Evolutionary conservation across 2,888 invertebrate species (phyloP), one percentile per base, ranked within the genome.

Genomic region (Exocentrus adspersus): DNA sequence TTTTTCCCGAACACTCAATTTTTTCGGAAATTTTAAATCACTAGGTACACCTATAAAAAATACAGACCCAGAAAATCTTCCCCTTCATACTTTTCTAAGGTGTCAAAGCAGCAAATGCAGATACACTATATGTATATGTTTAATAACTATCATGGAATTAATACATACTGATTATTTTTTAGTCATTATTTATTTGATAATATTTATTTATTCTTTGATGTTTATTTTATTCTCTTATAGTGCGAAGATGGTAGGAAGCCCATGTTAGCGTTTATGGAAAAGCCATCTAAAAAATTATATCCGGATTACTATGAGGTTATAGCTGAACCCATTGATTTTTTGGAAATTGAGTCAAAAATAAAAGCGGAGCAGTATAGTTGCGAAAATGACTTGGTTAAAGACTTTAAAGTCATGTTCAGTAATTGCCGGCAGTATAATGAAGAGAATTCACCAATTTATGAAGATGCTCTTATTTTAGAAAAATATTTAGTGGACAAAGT

Each of bases 381-480:
- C 50, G 84, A 97, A 28, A 94, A 95, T 61, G 96, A 97, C 74
- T 87, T 97, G 71, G 89, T 95, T 0, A 87, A 90, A 0, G 98
- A 98, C 80, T 91, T 91, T 76, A 87, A 92, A 70, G 85, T 97
- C n/a, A 97, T 99, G 97, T 98, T 99, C 83, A 89, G 91, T 62
- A 99, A 99, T 84, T 98, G 98, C 77, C 92, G 97, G 0, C 93
- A 94, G 72, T 99, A 95, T 82, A 99, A 99, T 80, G 98, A 98
- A 82, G 94, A 97, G 82, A 92, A 94, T 7, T 98, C 98, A 0
- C 90, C 92, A 80, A 97, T 99, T 71, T 97, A 95, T 77, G 94
- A 96, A 75, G 98, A 98, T 84, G 97, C 98, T 1, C 93, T 91
- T 77, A 88, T 91, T 21, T 85, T 98, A 58, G 97, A 98, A 79